These are phyloP conservation scores for Philypnodon macrostomus DNA, from an alignment of 2,797 vertebrate species.

Conservation along the genomic window DNA sequence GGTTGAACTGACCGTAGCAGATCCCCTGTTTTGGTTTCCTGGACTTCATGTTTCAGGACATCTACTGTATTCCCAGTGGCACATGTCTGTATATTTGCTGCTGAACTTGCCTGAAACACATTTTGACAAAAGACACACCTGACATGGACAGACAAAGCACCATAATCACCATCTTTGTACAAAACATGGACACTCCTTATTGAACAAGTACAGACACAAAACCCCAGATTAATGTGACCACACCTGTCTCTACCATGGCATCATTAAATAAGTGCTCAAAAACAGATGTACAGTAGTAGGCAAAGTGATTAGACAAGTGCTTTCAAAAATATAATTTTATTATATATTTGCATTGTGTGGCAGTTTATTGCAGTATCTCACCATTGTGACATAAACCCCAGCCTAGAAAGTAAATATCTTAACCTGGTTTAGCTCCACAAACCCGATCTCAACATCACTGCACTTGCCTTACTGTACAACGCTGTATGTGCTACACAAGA, in stretches of 20 bases:
- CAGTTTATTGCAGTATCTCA: too few relatives aligned
- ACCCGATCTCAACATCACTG: too few relatives aligned
- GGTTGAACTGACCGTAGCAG: conserved; percentile 14
- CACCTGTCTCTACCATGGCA: conserved; percentile 11
- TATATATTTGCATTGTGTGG: too few relatives aligned
- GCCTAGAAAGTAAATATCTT: too few relatives aligned
- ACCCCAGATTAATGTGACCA: conserved; percentile 3
- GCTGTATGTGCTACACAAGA: background rate
- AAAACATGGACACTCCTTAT: conserved; percentile 20
- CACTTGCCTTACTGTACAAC: too few relatives aligned
- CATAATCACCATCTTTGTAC: background rate
- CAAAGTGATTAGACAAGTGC: too few relatives aligned
- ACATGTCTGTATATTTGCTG: conserved; percentile 2
- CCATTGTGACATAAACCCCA: too few relatives aligned
- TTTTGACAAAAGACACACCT: conserved; percentile 1
- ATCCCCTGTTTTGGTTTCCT: conserved; percentile 11
- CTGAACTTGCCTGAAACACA: conserved; percentile 22
- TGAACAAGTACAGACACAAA: conserved; percentile 33
- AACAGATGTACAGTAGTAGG: too few relatives aligned
- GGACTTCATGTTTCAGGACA: conserved; percentile 25
- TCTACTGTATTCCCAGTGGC: conserved; percentile 13
- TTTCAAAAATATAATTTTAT: too few relatives aligned
- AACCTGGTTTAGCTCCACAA: too few relatives aligned
- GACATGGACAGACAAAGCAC: background rate
- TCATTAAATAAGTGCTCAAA: background rate